These are phyloP conservation scores for Meiosimyza decipiens DNA, from an alignment of 2,888 invertebrate species.

Conservation along the genomic window DNA sequence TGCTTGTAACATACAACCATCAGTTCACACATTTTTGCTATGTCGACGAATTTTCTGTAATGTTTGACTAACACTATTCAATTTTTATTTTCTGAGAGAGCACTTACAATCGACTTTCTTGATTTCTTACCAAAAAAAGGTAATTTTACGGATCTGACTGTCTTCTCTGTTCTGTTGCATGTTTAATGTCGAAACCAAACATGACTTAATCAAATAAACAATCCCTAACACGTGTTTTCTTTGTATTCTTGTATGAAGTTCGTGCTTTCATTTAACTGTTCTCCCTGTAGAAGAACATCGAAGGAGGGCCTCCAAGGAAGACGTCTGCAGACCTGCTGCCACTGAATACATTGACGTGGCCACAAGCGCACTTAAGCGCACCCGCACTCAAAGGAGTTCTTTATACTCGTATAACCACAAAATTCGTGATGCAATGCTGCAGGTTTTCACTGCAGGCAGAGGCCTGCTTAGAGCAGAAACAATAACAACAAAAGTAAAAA, in stretches of 20 bases:
- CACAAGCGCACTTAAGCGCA: constrained; percentile 43
- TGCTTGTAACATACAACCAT: too few species aligned
- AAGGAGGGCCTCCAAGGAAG: constrained; percentile 43
- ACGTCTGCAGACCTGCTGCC: constrained; percentile 32
- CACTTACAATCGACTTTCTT: too few species aligned
- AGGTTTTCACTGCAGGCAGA: too few species aligned
- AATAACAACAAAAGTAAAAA: background rate
- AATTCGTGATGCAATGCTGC: constrained; percentile 46
- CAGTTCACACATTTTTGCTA: too few species aligned
- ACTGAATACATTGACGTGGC: constrained; percentile 39
- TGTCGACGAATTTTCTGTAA: too few species aligned
- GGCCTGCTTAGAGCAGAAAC: background rate
- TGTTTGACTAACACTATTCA: too few species aligned
- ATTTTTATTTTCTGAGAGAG: too few species aligned
- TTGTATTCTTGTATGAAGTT: constrained; percentile 15
- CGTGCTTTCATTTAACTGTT: constrained; percentile 29
- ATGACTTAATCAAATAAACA: constrained; percentile 44
- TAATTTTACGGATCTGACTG: too few species aligned
- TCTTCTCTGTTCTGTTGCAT: background rate
- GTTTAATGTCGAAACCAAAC: constrained; percentile 23
- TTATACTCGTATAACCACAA: constrained; percentile 45
- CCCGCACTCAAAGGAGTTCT: constrained; percentile 41
- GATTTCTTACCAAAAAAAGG: too few species aligned
- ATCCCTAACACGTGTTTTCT: constrained; percentile 48
- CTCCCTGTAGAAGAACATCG: background rate